Conservation (phyloP, 2,888 invertebrate species). For the Drosophila putrida region DNA sequence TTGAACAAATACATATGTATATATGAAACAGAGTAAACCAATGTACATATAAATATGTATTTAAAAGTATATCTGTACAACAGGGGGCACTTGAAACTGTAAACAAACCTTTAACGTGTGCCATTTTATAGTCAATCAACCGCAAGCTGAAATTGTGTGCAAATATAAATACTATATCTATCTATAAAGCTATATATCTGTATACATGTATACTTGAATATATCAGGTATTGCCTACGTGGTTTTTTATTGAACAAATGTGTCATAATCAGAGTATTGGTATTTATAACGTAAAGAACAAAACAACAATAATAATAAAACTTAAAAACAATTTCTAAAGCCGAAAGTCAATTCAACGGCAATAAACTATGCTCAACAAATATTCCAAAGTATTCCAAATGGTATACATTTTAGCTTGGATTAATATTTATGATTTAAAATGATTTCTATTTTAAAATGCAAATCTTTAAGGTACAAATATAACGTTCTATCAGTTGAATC, state of each 20-base stretch:
- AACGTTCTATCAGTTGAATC: too few species aligned
- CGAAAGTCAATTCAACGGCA: slow-evolving; percentile 44
- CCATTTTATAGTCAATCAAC: slow-evolving; percentile 8
- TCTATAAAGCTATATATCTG: background rate
- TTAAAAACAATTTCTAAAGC: slow-evolving; percentile 8
- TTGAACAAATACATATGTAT: slow-evolving; percentile 1
- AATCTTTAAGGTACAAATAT: too few species aligned
- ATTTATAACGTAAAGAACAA: slow-evolving; percentile 24
- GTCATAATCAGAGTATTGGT: slow-evolving; percentile 20
- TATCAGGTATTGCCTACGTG: slow-evolving; percentile 9
- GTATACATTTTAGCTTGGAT: too few species aligned
- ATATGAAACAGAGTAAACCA: background rate
- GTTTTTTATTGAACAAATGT: slow-evolving; percentile 11
- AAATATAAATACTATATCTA: background rate
- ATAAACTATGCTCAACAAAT: background rate
- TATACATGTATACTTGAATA: background rate
- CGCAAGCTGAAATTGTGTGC: slow-evolving; percentile 6
- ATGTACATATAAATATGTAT: background rate
- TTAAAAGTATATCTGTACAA: background rate
- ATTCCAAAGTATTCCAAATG: too few species aligned
- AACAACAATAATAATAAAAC: slow-evolving; percentile 3
- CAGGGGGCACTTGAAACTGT: slow-evolving; percentile 21
- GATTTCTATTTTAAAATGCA: too few species aligned
- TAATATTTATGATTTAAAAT: too few species aligned
- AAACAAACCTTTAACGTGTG: slow-evolving; percentile 27